These are phyloP conservation scores for Drosophila kikkawai DNA, from an alignment of 1,140 invertebrate genomes.

Conservation along the genomic window DNA sequence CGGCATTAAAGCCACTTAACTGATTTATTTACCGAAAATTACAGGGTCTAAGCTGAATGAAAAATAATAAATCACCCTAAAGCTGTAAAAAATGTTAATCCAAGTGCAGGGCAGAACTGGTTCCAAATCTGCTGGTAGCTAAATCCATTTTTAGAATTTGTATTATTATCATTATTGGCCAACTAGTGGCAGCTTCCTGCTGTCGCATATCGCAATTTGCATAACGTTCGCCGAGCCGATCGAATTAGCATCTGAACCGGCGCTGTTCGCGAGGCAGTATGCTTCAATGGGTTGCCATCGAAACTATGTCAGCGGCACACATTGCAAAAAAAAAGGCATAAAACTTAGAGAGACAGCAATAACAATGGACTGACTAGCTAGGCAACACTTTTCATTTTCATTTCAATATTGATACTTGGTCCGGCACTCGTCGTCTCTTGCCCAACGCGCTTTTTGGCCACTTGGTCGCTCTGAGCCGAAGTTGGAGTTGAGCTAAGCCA, in stretches of 20 bases:
- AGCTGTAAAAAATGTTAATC: not conserved
- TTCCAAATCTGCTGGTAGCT: not conserved
- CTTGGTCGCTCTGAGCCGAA: slow-evolving; percentile 40
- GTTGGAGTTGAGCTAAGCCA: slow-evolving; percentile 36
- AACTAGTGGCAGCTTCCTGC: slow-evolving; percentile 42
- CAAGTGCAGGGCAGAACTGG: slow-evolving; percentile 1
- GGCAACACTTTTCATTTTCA: slow-evolving; percentile 75
- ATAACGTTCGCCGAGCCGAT: slow-evolving; percentile 38
- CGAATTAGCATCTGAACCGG: slow-evolving; percentile 36
- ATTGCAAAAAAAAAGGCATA: slow-evolving; percentile 64
- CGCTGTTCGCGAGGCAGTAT: slow-evolving; percentile 12
- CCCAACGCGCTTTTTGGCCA: slow-evolving; percentile 59
- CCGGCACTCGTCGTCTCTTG: slow-evolving; percentile 43
- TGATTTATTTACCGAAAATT: not conserved
- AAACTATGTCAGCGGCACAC: slow-evolving; percentile 74
- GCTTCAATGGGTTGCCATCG: slow-evolving; percentile 43
- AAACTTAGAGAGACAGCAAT: slow-evolving; percentile 41
- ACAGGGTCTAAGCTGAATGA: not conserved
- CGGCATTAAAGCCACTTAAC: not conserved
- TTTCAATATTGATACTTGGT: slow-evolving; percentile 62
- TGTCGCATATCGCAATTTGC: slow-evolving; percentile 46
- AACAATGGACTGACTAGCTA: slow-evolving; percentile 45
- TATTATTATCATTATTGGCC: slow-evolving; percentile 2
- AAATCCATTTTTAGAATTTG: slow-evolving; percentile 56
- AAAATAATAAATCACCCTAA: not conserved